Evolutionary conservation across 2,888 invertebrate species (phyloP).

Genomic region (Polymixis lichenea): DNA sequence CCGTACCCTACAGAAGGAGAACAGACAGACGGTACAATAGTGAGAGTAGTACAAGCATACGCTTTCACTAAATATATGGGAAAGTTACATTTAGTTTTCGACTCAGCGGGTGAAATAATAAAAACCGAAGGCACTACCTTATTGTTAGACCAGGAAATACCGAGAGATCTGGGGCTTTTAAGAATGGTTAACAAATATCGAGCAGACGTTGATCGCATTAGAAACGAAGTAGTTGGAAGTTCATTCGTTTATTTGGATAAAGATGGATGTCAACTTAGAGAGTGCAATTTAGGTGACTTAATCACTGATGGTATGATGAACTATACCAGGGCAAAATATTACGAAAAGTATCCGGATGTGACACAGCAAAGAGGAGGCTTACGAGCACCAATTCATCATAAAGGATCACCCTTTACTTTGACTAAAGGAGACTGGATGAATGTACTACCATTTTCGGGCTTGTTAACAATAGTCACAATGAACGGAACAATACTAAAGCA

Average conservation of each 20-base stretch:
- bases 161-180: conserved; percentile 92
- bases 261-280: conserved; percentile 91
- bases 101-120: conserved; percentile 93
- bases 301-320: conserved; percentile 94
- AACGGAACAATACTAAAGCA: conserved; percentile 92
- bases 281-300: conserved; percentile 96
- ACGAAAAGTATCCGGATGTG: conserved; percentile 90
- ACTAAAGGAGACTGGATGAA: conserved; percentile 93
- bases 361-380: conserved; percentile 95
- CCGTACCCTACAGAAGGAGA: conserved; percentile 94
- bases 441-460: conserved; percentile 94
- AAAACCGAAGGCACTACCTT: conserved; percentile 93
- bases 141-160: conserved; percentile 92
- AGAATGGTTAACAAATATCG: conserved; percentile 91
- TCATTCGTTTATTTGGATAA: conserved; percentile 93
- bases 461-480: conserved; percentile 91
- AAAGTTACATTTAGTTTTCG: conserved; percentile 93
- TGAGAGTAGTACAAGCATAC: conserved; percentile 97
- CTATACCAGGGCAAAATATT: conserved; percentile 86
- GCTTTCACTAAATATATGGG: conserved; percentile 98
- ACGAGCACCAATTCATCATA: conserved; percentile 91
- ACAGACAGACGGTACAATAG: conserved; percentile 93
- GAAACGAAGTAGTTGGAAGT: conserved; percentile 91
- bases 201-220: conserved; percentile 88
- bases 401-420: conserved; percentile 89